Percentiles rank a stretch among this genome's conserved stretches.
These are phyloP conservation scores for Pelusios castaneus DNA, from an alignment of 2,113 vertebrate species.

Conservation along the genomic window DNA sequence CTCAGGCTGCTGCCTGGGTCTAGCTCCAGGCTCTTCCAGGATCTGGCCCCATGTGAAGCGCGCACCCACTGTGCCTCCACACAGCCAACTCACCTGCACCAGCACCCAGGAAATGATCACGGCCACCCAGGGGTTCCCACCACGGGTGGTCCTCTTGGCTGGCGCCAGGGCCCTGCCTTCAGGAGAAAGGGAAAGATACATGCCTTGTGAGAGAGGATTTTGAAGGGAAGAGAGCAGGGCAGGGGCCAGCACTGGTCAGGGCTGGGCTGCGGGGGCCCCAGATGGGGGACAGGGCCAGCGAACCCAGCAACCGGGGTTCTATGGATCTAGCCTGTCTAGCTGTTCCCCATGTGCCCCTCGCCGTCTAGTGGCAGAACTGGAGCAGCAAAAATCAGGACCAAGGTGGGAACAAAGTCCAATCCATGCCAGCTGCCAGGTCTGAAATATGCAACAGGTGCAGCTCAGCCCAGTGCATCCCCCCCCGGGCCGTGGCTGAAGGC, in stretches of 20 bases:
- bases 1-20: not conserved
- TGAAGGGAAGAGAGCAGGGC: not conserved
- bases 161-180: slow-evolving; percentile 80
- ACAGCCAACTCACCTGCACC: slow-evolving; percentile 82
- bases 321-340: no score
- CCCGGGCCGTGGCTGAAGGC: not conserved
- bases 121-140: slow-evolving; percentile 88
- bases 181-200: fast-evolving
- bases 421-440: not conserved
- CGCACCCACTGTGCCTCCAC: not conserved
- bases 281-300: no score
- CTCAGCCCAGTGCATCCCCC: no score
- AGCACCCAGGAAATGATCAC: slow-evolving; percentile 91
- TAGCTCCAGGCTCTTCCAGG: not conserved
- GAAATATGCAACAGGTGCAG: not conserved
- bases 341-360: no score
- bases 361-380: not conserved
- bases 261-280: no score
- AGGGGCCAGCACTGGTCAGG: not conserved
- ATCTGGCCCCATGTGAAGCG: not conserved
- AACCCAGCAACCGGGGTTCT: not conserved
- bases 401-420: not conserved
- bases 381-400: no score
- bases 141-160: slow-evolving; percentile 85
- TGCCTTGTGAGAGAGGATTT: not conserved